These are phyloP conservation scores for Achroia grisella DNA, from an alignment of 1,140 invertebrate genomes.

Conservation along the genomic window DNA sequence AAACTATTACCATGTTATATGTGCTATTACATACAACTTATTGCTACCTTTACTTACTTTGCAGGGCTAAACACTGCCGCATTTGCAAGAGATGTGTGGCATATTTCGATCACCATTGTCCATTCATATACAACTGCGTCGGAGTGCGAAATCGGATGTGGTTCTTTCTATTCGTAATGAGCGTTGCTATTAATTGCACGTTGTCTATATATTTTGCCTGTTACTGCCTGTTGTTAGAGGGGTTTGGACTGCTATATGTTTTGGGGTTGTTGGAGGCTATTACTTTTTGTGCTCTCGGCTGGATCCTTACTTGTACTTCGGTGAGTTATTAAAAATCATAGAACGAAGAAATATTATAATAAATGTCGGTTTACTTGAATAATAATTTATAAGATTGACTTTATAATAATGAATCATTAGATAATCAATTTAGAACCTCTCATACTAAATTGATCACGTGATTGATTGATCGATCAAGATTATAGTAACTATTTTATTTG, in stretches of 20 bases:
- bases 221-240: conserved; percentile 88
- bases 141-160: conserved; percentile 89
- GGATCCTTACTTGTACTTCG: conserved; percentile 90
- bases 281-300: conserved; percentile 87
- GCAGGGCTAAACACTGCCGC: conserved; percentile 91
- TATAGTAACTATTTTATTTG: too few relatives aligned
- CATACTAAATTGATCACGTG: too few relatives aligned
- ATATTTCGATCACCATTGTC: conserved; percentile 96
- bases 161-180: conserved; percentile 92
- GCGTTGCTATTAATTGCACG: conserved; percentile 88
- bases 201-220: conserved; percentile 92
- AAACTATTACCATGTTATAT: too few relatives aligned
- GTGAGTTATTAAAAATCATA: too few relatives aligned
- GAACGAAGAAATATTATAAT: too few relatives aligned
- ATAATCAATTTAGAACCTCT: too few relatives aligned
- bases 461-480: too few relatives aligned
- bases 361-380: too few relatives aligned
- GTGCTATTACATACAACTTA: too few relatives aligned
- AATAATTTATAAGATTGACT: too few relatives aligned
- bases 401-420: too few relatives aligned
- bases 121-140: conserved; percentile 96
- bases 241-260: conserved; percentile 87
- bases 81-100: conserved; percentile 94
- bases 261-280: conserved; percentile 87
- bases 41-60: background rate